phyloP scores from a whole-genome alignment of 2,113 vertebrate genomes.

The Polyodon spathula region DNA sequence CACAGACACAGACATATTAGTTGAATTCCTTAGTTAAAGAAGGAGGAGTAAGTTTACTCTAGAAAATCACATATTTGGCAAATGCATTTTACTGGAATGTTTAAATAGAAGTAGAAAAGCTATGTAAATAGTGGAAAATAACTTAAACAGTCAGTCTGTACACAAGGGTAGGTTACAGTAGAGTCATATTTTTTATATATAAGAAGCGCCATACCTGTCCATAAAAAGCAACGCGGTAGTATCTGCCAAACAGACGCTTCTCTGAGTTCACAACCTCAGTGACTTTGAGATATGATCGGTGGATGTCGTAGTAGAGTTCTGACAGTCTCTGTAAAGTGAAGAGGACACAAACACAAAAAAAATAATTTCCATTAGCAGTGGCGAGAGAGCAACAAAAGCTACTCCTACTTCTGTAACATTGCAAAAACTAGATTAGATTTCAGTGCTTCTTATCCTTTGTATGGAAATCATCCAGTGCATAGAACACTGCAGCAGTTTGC shows the following conservation, averaged over 20 bases:
- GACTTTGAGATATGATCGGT: slow-evolving; percentile 91
- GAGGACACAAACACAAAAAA: slow-evolving; percentile 6
- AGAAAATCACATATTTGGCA: too few species aligned
- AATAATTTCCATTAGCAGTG: background rate
- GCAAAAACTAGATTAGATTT: too few species aligned
- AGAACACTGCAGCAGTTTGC: too few species aligned
- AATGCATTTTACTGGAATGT: too few species aligned
- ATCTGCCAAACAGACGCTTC: slow-evolving; percentile 88
- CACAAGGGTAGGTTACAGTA: background rate
- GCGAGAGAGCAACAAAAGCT: background rate
- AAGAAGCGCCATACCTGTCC: slow-evolving; percentile 71
- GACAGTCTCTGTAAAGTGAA: slow-evolving; percentile 67
- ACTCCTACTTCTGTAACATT: background rate
- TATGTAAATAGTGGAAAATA: too few species aligned
- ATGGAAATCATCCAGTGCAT: too few species aligned
- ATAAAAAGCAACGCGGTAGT: slow-evolving; percentile 93
- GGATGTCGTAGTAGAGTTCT: slow-evolving; percentile 93
- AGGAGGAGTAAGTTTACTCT: too few species aligned
- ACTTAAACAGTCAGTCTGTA: background rate
- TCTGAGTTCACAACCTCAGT: slow-evolving; percentile 94
- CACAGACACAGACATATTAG: too few species aligned
- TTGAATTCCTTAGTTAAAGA: too few species aligned
- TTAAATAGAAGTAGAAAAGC: too few species aligned
- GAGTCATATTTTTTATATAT: too few species aligned
- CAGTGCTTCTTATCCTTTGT: too few species aligned